These are phyloP conservation scores for Diaprepes abbreviatus DNA, from an alignment of 2,888 invertebrate genomes.

Conservation along the genomic window DNA sequence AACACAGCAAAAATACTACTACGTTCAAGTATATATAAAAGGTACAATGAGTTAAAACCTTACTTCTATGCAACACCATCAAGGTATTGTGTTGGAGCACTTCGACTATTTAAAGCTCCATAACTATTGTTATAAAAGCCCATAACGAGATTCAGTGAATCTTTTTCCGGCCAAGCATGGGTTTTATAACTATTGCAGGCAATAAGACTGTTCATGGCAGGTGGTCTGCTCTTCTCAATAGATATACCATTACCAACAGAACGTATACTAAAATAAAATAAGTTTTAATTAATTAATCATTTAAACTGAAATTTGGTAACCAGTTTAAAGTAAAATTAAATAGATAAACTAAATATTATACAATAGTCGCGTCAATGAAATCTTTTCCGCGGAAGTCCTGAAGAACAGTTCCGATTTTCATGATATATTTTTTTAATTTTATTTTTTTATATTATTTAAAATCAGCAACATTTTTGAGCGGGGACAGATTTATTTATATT, in stretches of 20 bases:
- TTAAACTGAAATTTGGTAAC: too few relatives aligned
- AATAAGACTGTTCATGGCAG: constrained; percentile 82
- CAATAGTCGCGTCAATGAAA: too few relatives aligned
- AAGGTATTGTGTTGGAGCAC: constrained; percentile 54
- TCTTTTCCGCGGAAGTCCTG: too few relatives aligned
- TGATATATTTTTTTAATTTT: too few relatives aligned
- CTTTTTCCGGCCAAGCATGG: constrained; percentile 69
- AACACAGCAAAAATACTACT: neutral
- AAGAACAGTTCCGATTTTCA: too few relatives aligned
- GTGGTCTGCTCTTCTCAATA: constrained; percentile 77
- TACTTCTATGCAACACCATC: constrained; percentile 57
- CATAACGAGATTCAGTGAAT: constrained; percentile 60
- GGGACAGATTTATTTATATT: too few relatives aligned
- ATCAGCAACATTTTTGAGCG: too few relatives aligned
- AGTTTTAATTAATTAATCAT: too few relatives aligned
- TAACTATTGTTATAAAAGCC: constrained; percentile 72
- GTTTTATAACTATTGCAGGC: constrained; percentile 84
- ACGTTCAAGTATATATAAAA: constrained; percentile 2
- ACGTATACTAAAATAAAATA: constrained; percentile 58
- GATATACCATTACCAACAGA: constrained; percentile 71
- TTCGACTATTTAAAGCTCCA: constrained; percentile 67
- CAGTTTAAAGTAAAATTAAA: too few relatives aligned
- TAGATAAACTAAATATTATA: too few relatives aligned
- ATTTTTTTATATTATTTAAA: too few relatives aligned
- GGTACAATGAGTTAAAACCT: neutral